Evolutionary conservation across 2,888 invertebrate genomes (phyloP), one percentile per base, ranked within the genome.

Genomic region (Callimorpha dominula): DNA sequence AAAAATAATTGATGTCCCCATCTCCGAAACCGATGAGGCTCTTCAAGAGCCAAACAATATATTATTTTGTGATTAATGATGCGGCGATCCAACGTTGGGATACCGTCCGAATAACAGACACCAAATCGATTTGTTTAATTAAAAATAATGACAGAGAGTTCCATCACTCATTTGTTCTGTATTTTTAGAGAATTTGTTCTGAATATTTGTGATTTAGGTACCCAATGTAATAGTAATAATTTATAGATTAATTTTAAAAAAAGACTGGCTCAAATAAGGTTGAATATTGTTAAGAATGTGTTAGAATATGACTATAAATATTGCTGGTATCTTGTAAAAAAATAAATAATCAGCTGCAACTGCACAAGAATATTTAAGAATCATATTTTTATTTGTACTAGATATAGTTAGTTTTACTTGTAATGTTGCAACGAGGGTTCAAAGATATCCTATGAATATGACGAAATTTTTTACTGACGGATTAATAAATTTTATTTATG

Each of bases 41-140:
- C 78, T 78, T 76, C 74, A 75, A 72, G 70, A 74, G 70, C 74
- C 76, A 72, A 81, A 82, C 78, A 81, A 84, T 84, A 78, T 81
- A 80, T 75, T 84, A 80, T 80, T 78, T 79, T 62, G 79, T 88
- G 89, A 89, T 89, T 88, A 87, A 88, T 88, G 87, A 81, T 82
- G 82, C 78, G 81, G 81, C 76, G 80, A 83, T 78, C 78, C 80
- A 71, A 78, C 73, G 78, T 65, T 80, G 74, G 79, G 86, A 85
- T 84, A 84, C 76, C 81, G 83, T 83, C 82, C 81, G 68, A 78
- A 72, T 77, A 69, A 73, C 77, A 80, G 77, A 76, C 80, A 76
- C 72, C 70, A 75, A 82, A 85, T 87, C 85, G 86, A 87, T 88
- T 87, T 86, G 84, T 86, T 88, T 88, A 89, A 89, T 89, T 88